Conservation (phyloP, 2,797 vertebrate species). For the Lycodopsis pacificus region DNA sequence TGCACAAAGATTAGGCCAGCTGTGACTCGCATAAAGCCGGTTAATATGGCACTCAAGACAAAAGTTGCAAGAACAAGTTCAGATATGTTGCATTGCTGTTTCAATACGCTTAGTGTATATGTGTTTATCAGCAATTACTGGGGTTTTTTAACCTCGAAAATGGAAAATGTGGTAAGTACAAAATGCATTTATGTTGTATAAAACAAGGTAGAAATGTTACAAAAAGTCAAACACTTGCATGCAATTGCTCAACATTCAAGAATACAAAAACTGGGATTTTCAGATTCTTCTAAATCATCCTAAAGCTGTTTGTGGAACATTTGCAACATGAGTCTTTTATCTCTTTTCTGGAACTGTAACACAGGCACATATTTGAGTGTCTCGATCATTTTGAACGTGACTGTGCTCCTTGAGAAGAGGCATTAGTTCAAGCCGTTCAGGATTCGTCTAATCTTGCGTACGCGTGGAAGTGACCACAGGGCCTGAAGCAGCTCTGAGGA, state of each 20-base stretch:
- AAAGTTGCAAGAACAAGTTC: slow-evolving; percentile 15
- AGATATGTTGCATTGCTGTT: slow-evolving; percentile 26
- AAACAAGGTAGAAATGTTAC: slow-evolving; percentile 58
- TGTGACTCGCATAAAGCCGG: slow-evolving; percentile 32
- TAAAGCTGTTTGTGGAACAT: slow-evolving; percentile 31
- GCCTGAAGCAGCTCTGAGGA: slow-evolving; percentile 40
- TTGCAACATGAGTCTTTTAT: slow-evolving; percentile 33
- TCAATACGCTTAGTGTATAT: slow-evolving; percentile 16
- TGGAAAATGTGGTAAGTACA: slow-evolving; percentile 36
- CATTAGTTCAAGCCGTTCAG: slow-evolving; percentile 13
- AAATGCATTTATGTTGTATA: slow-evolving; percentile 56
- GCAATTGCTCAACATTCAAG: slow-evolving; percentile 66
- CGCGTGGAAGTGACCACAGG: slow-evolving; percentile 15
- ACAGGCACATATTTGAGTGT: slow-evolving; percentile 34
- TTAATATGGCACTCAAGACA: slow-evolving; percentile 1
- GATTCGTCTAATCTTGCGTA: slow-evolving; percentile 43
- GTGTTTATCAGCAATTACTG: slow-evolving; percentile 19
- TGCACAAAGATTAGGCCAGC: slow-evolving; percentile 38
- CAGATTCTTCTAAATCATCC: slow-evolving; percentile 26
- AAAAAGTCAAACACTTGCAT: slow-evolving; percentile 60
- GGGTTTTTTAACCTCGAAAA: slow-evolving; percentile 22
- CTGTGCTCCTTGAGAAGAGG: slow-evolving; percentile 15
- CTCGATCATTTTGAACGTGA: slow-evolving; percentile 21
- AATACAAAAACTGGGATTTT: slow-evolving; percentile 35
- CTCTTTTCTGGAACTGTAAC: slow-evolving; percentile 29